phyloP scores from a whole-genome alignment of 1,140 invertebrate genomes.

The Lerema accius region DNA sequence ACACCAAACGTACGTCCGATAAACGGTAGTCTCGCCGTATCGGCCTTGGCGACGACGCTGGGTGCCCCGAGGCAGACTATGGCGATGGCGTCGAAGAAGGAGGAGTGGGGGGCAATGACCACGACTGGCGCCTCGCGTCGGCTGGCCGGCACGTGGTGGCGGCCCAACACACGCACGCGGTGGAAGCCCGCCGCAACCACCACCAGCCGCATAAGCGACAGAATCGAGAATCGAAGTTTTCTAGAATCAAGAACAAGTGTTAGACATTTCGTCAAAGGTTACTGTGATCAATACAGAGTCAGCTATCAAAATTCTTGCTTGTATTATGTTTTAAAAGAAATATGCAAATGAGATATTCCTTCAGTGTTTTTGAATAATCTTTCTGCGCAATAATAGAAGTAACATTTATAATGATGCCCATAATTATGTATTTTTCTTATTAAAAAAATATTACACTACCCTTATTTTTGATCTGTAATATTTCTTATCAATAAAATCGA shows the following conservation, averaged over 20 bases:
- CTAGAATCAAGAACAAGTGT: slow-evolving; percentile 55
- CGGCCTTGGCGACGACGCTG: slow-evolving; percentile 94
- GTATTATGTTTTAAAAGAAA: too few species aligned
- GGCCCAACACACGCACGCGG: slow-evolving; percentile 59
- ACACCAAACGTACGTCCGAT: slow-evolving; percentile 90
- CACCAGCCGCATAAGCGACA: slow-evolving; percentile 86
- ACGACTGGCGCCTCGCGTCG: slow-evolving; percentile 91
- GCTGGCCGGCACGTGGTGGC: slow-evolving; percentile 50
- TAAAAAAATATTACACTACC: too few species aligned
- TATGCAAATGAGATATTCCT: too few species aligned
- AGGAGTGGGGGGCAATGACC: slow-evolving; percentile 95
- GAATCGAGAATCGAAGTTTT: slow-evolving; percentile 84
- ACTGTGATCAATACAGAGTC: not conserved
- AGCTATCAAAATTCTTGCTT: not conserved
- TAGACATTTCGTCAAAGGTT: not conserved
- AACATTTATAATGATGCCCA: too few species aligned
- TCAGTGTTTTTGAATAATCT: too few species aligned
- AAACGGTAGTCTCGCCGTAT: slow-evolving; percentile 89
- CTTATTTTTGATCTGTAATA: too few species aligned
- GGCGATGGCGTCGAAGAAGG: slow-evolving; percentile 94
- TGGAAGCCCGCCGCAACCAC: slow-evolving; percentile 93
- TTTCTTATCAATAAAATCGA: too few species aligned
- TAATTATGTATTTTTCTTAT: too few species aligned
- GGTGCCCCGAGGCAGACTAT: slow-evolving; percentile 91
- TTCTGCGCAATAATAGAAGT: too few species aligned